Evolutionary conservation across 2,888 invertebrate genomes (phyloP), one percentile per base, ranked within the genome.

Genomic region (Antheraea assamensis): DNA sequence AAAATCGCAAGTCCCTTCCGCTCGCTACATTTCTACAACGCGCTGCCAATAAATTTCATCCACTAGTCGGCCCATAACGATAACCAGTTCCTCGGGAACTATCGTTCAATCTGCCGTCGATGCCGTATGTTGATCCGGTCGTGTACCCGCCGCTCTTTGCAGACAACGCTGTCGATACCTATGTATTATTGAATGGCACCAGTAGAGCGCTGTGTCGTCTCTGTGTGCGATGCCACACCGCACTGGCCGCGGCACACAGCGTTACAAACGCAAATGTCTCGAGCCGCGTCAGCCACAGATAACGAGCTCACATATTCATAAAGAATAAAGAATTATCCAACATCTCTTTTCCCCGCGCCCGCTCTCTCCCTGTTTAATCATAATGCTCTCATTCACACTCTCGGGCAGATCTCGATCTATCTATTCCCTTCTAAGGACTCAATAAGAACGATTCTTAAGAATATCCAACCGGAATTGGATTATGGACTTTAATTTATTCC

Each of bases 41-140:
- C 92, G 88, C 91, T 93, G 93, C 93, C 93, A 94, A 94, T 94
- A 94, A 94, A 94, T 94, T 94, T 94, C 93, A 93, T 92, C 92
- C 92, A 93, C 92, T 93, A 93, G 92, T 92, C 94, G 92, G 87
- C 91, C 93, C 94, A 94, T 94, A 94, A 94, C 93, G 94, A 94
- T 94, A 94, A 94, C 94, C 94, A 92, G 94, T 94, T 94, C 94
- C 93, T 92, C 92, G 93, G 93, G 92, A 94, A 93, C 94, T 94
- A 94, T 94, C 94, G 94, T 94, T 94, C 94, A 94, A 94, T 94
- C 94, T 94, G 92, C 90, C 92, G 92, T 92, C 93, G 94, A 94
- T 94, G 94, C 92, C 90, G 94, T 93, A 92, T 93, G 94, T 92
- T 91, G 94, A 94, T 93, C 93, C 94, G 93, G 93, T 91, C 94